phyloP scores from a whole-genome alignment of 1,140 invertebrate genomes.

The Bilobella aurantiaca region DNA sequence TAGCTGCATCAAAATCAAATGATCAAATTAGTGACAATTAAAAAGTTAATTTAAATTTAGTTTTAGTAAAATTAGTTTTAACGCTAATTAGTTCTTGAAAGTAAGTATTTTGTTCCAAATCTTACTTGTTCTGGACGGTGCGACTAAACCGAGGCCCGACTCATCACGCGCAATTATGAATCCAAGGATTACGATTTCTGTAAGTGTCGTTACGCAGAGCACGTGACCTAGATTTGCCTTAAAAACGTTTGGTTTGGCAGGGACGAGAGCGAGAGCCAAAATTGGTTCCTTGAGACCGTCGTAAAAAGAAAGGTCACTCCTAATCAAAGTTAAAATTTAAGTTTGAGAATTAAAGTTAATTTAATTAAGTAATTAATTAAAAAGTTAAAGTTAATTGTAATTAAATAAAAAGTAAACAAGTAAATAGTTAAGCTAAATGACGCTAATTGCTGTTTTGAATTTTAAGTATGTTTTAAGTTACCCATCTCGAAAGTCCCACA shows the following conservation, averaged over 20 bases:
- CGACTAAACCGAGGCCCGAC: neutral
- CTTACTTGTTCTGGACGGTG: constrained; percentile 4
- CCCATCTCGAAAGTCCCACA: constrained; percentile 89
- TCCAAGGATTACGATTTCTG: constrained; percentile 27
- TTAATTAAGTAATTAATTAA: too few relatives aligned
- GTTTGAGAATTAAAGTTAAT: neutral
- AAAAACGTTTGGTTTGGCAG: constrained; percentile 35
- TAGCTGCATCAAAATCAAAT: constrained; percentile 52
- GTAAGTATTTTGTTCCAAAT: neutral
- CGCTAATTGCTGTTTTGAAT: too few relatives aligned
- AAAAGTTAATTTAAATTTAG: constrained; percentile 39
- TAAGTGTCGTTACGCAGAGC: constrained; percentile 26
- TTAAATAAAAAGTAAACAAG: too few relatives aligned
- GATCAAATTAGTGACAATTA: constrained; percentile 28
- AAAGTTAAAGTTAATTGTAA: too few relatives aligned
- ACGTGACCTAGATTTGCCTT: constrained; percentile 38
- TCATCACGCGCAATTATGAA: constrained; percentile 13
- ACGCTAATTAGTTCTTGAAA: too few relatives aligned
- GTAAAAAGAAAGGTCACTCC: constrained; percentile 27
- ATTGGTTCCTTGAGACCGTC: constrained; percentile 29
- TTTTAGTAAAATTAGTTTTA: constrained; percentile 33
- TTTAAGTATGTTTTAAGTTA: too few relatives aligned
- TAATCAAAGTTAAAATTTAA: constrained; percentile 8
- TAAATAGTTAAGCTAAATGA: too few relatives aligned
- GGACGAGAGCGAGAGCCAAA: constrained; percentile 26